A percentile compares a stretch with the other conserved stretches of the same genome.
Conservation (phyloP, 2,888 invertebrate species). For the Epistrophe eligans region DNA sequence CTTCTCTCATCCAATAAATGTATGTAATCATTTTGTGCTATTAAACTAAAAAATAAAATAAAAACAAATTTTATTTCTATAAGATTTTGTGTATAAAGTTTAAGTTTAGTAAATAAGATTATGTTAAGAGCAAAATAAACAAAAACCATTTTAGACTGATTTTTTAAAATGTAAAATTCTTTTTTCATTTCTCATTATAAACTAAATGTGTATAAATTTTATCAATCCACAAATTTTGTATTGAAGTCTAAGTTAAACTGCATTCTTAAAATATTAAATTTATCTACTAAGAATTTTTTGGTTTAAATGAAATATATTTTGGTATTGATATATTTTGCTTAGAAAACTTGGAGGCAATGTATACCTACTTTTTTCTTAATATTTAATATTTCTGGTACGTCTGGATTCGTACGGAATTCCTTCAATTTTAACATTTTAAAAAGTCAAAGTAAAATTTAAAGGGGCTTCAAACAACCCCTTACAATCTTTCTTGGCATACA, state of each 20-base stretch:
- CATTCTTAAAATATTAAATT: not conserved
- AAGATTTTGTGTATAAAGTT: slow-evolving; percentile 49
- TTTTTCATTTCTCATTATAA: not conserved
- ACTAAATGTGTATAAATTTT: not conserved
- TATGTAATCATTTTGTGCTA: slow-evolving; percentile 64
- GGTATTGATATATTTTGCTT: not conserved
- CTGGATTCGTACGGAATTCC: too few species aligned
- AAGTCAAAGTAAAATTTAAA: too few species aligned
- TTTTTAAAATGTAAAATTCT: slow-evolving; percentile 67
- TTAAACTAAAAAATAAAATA: slow-evolving; percentile 25
- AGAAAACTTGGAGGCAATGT: too few species aligned
- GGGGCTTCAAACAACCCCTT: too few species aligned
- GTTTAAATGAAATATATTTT: not conserved
- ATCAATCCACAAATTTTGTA: slow-evolving; percentile 1
- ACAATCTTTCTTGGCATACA: too few species aligned
- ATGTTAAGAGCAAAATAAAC: slow-evolving; percentile 48
- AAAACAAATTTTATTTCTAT: slow-evolving; percentile 27
- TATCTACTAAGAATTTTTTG: not conserved
- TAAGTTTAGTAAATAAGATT: slow-evolving; percentile 63
- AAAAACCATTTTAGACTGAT: slow-evolving; percentile 70
- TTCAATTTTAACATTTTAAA: too few species aligned
- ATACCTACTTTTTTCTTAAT: too few species aligned
- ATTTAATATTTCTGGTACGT: too few species aligned
- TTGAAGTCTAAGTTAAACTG: slow-evolving; percentile 5
- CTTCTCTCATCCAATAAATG: slow-evolving; percentile 33